Evolutionary conservation across 2,797 vertebrate genomes (phyloP).

Genomic region (Melanotaenia trifasciata): DNA sequence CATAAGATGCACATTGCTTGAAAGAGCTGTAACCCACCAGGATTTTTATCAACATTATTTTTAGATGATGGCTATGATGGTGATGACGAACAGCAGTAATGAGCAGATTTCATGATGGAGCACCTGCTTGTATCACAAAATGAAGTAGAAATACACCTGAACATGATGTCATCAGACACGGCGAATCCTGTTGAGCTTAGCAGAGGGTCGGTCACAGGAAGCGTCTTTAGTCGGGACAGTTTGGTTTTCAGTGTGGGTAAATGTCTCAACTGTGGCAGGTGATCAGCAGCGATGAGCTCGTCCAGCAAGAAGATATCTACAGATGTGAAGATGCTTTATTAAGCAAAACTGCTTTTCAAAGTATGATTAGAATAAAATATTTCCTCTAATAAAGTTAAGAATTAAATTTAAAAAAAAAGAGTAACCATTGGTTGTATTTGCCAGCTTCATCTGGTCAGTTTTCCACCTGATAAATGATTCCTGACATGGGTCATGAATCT

Average conservation of each 20-base stretch:
- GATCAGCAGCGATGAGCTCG: constrained; percentile 79
- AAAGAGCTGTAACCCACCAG: constrained; percentile 18
- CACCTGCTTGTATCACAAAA: background rate
- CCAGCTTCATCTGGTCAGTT: constrained; percentile 26
- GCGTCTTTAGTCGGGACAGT: constrained; percentile 80
- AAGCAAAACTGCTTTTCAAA: background rate
- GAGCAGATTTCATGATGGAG: background rate
- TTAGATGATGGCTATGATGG: background rate
- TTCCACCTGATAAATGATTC: constrained; percentile 71
- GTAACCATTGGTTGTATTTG: constrained; percentile 41
- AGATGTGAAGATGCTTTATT: constrained; percentile 1
- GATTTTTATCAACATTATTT: background rate
- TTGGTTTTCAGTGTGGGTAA: constrained; percentile 79
- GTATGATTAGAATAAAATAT: background rate
- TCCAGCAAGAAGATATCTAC: constrained; percentile 84
- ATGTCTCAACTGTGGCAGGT: constrained; percentile 76
- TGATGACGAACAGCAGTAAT: too few species aligned
- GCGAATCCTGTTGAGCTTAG: constrained; percentile 69
- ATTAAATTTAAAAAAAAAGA: background rate
- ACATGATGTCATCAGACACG: constrained; percentile 74
- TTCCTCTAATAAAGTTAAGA: background rate
- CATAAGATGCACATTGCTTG: constrained; percentile 64
- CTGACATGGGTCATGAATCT: constrained; percentile 40
- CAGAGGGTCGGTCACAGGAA: constrained; percentile 85
- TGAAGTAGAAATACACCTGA: constrained; percentile 78